A percentile compares a stretch with the other conserved stretches of the same genome.
These are phyloP conservation scores for Bungarus multicinctus DNA, from an alignment of 2,113 vertebrate genomes.

Conservation along the genomic window DNA sequence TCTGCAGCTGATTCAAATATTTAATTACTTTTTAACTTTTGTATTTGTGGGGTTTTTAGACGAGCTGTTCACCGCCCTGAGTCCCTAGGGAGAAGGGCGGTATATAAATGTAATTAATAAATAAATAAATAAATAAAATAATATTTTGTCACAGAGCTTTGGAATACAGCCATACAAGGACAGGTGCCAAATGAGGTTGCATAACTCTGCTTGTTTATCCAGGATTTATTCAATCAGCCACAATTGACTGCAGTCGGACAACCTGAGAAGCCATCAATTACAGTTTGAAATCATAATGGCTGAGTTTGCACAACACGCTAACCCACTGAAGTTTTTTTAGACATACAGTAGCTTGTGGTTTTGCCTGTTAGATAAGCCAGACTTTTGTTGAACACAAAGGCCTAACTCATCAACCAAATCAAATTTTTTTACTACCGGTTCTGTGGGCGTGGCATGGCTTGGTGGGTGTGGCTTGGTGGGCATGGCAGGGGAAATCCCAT, in stretches of 20 bases:
- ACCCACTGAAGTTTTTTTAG: neutral
- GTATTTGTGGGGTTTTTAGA: too few species aligned
- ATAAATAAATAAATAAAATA: too few species aligned
- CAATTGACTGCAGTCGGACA: neutral
- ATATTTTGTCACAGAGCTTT: neutral
- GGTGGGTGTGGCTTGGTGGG: too few species aligned
- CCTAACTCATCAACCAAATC: neutral
- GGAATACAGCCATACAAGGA: neutral
- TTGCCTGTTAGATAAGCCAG: neutral
- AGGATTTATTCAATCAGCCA: neutral
- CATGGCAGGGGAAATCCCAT: too few species aligned
- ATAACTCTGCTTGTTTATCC: neutral
- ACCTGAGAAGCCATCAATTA: neutral
- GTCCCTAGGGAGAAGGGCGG: too few species aligned
- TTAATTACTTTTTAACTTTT: too few species aligned
- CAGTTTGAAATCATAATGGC: neutral
- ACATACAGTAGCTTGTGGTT: neutral
- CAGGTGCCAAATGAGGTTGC: neutral
- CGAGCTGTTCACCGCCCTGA: too few species aligned
- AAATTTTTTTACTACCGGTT: too few species aligned
- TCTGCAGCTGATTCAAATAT: too few species aligned
- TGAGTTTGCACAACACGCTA: neutral
- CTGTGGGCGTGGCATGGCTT: too few species aligned
- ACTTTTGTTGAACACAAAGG: neutral
- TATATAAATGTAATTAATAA: too few species aligned